Percentiles rank a stretch among this genome's conserved stretches.
Evolutionary conservation across 2,888 invertebrate genomes (phyloP).

Genomic region (Busseola fusca): DNA sequence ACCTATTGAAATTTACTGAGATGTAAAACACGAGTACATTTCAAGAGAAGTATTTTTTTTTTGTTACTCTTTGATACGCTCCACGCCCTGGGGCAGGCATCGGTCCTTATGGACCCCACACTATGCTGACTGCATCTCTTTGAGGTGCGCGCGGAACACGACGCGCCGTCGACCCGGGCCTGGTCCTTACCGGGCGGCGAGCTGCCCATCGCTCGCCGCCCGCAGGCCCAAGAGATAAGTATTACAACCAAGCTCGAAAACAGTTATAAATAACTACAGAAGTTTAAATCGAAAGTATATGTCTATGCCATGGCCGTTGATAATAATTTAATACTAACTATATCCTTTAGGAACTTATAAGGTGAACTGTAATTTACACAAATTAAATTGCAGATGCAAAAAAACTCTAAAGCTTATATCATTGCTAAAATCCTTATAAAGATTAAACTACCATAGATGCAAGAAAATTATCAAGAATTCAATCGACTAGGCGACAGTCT

Average conservation of each 20-base stretch:
- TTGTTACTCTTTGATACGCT: too few species aligned
- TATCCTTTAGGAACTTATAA: slow-evolving; percentile 12
- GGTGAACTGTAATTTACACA: slow-evolving; percentile 26
- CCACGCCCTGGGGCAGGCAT: too few species aligned
- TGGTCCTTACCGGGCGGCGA: too few species aligned
- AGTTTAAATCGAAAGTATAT: neutral
- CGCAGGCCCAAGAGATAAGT: too few species aligned
- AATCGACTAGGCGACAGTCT: slow-evolving; percentile 6
- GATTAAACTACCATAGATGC: slow-evolving; percentile 19
- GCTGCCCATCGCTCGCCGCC: too few species aligned
- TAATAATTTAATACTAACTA: slow-evolving; percentile 3
- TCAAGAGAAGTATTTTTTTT: too few species aligned
- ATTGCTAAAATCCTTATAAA: slow-evolving; percentile 27
- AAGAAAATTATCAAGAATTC: slow-evolving; percentile 9
- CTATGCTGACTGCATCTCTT: too few species aligned
- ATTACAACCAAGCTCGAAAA: neutral
- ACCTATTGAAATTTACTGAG: slow-evolving; percentile 13
- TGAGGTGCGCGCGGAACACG: too few species aligned
- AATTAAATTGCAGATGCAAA: slow-evolving; percentile 16
- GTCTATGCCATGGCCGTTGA: neutral
- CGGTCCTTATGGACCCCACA: too few species aligned
- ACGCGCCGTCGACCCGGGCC: too few species aligned
- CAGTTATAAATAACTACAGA: neutral
- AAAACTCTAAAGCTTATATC: slow-evolving; percentile 16
- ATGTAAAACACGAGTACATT: slow-evolving; percentile 5